Conservation (phyloP, 2,113 vertebrate species). For the Takifugu flavidus region DNA sequence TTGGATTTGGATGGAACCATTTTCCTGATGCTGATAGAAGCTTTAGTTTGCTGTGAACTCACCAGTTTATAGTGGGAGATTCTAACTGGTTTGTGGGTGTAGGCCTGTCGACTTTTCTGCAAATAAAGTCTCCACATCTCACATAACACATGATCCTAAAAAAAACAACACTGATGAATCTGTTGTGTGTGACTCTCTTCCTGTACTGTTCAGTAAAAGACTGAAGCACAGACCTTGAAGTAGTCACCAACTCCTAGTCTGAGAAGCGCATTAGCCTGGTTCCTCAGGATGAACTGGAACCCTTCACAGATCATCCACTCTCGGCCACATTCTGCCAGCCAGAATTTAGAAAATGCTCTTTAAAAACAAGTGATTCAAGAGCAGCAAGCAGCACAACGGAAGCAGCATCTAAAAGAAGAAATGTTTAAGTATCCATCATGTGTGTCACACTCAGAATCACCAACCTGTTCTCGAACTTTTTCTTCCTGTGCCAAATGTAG, state of each 20-base stretch:
- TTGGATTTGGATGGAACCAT: background rate
- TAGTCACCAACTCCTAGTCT: slow-evolving; percentile 76
- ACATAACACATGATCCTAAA: slow-evolving; percentile 80
- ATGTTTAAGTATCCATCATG: no score
- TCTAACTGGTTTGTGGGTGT: slow-evolving; percentile 62
- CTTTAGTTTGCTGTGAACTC: background rate
- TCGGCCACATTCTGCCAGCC: slow-evolving; percentile 30
- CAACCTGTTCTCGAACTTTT: no score
- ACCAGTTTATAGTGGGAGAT: slow-evolving; percentile 39
- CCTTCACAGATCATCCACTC: slow-evolving; percentile 89
- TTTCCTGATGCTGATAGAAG: background rate
- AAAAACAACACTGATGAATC: background rate
- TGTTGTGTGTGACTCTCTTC: background rate
- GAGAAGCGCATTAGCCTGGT: slow-evolving; percentile 86
- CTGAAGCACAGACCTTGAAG: slow-evolving; percentile 79
- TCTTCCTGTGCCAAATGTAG: slow-evolving; percentile 11
- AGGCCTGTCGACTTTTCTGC: slow-evolving; percentile 84
- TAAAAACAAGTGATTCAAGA: no score
- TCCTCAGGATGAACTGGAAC: slow-evolving; percentile 86
- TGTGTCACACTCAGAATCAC: no score
- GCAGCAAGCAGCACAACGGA: no score
- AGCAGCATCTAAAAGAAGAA: no score
- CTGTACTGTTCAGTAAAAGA: background rate
- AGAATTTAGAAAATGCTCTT: no score
- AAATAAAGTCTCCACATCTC: slow-evolving; percentile 88